Conservation (phyloP, 2,888 invertebrate genomes). For the Drosophila ustulata region DNA sequence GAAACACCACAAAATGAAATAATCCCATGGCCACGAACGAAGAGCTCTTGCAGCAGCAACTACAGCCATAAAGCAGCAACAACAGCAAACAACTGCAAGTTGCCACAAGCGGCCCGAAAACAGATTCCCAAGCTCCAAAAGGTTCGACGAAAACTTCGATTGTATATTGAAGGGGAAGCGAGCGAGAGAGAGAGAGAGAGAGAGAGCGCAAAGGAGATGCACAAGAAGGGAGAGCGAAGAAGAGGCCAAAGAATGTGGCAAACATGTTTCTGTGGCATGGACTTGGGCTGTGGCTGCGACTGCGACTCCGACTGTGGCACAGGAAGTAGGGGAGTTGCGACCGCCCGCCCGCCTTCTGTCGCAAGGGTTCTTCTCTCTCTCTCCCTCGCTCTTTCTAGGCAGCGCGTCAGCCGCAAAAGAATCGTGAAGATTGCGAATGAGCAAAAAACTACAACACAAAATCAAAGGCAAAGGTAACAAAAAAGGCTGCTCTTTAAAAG, state of each 20-base stretch:
- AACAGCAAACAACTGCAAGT: constrained; percentile 28
- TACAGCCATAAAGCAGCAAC: constrained; percentile 25
- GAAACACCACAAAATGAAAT: constrained; percentile 82
- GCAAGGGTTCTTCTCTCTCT: constrained; percentile 26
- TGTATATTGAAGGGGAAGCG: constrained; percentile 46
- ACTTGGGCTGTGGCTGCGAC: constrained; percentile 7
- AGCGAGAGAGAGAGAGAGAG: constrained; percentile 13
- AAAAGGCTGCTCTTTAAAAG: constrained; percentile 61
- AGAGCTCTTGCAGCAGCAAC: constrained; percentile 35
- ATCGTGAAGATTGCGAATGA: constrained; percentile 67
- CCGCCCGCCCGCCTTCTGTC: constrained; percentile 50
- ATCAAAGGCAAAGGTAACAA: constrained; percentile 37
- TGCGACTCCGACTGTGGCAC: constrained; percentile 38
- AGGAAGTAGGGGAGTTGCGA: constrained; percentile 79
- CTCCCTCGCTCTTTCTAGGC: constrained; percentile 10
- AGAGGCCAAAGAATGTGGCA: constrained; percentile 77
- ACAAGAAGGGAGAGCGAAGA: constrained; percentile 61
- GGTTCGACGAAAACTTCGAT: constrained; percentile 81
- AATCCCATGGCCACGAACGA: constrained; percentile 77
- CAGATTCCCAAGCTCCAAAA: constrained; percentile 80
- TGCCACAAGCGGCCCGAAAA: constrained; percentile 60
- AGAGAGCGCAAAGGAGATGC: constrained; percentile 22
- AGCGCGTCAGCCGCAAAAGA: constrained; percentile 31
- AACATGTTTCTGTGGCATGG: constrained; percentile 69
- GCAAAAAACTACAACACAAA: no score